Evolutionary conservation across 1,140 invertebrate species (phyloP).

Genomic region (Danaus melanippus): DNA sequence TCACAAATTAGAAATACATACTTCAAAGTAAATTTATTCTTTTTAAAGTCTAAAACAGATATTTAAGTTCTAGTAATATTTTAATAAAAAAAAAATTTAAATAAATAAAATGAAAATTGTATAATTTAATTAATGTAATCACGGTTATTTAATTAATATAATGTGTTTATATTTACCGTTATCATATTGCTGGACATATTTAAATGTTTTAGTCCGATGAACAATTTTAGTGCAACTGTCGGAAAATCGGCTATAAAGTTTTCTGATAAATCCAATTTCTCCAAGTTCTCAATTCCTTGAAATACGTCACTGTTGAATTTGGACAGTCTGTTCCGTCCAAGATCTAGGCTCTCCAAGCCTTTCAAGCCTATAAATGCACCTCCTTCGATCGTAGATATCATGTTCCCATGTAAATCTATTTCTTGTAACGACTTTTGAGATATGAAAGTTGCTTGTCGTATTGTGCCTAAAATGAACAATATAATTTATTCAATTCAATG

Average conservation of each 20-base stretch:
- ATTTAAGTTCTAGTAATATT: slow-evolving; percentile 9
- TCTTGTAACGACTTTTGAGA: slow-evolving; percentile 77
- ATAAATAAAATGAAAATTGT: background rate
- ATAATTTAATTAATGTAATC: background rate
- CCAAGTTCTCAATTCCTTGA: slow-evolving; percentile 80
- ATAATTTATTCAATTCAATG: background rate
- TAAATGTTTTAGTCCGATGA: slow-evolving; percentile 79
- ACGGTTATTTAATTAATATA: background rate
- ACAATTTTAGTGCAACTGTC: slow-evolving; percentile 79
- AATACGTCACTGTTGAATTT: slow-evolving; percentile 88
- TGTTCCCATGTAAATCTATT: slow-evolving; percentile 84
- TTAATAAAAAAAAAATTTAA: background rate
- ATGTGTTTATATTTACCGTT: slow-evolving; percentile 71
- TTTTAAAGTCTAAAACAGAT: slow-evolving; percentile 1
- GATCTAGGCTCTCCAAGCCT: slow-evolving; percentile 78
- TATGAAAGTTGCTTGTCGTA: slow-evolving; percentile 78
- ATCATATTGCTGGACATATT: slow-evolving; percentile 89
- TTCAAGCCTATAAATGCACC: slow-evolving; percentile 79
- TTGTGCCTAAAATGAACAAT: slow-evolving; percentile 70
- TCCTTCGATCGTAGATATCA: slow-evolving; percentile 81
- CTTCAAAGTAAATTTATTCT: background rate
- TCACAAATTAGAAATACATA: slow-evolving; percentile 1
- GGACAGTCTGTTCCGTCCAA: slow-evolving; percentile 82
- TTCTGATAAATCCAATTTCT: slow-evolving; percentile 85
- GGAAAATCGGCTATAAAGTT: slow-evolving; percentile 90